Percentiles rank a stretch among this genome's conserved stretches.
Evolutionary conservation across 2,888 invertebrate species (phyloP).

Genomic region (Willowsia nigromaculata): DNA sequence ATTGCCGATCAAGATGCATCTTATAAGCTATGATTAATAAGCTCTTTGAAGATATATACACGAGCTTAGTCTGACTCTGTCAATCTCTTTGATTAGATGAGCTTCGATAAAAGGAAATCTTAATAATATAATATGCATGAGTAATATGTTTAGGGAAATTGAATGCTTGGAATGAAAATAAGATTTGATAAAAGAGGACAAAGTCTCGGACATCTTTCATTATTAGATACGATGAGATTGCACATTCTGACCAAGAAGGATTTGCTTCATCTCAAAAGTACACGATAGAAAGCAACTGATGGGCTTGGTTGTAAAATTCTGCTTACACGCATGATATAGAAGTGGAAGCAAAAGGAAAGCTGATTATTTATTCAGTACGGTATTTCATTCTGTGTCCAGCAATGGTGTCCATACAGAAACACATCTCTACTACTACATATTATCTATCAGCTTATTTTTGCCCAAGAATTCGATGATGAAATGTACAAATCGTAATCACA

Average conservation of each 20-base stretch:
- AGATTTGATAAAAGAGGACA: conserved; percentile 35
- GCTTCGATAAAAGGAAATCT: conserved; percentile 39
- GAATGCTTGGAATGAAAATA: conserved; percentile 37
- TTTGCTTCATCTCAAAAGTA: conserved; percentile 72
- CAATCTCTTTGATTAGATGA: conserved; percentile 35
- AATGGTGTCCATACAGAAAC: too few relatives aligned
- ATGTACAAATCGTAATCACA: too few relatives aligned
- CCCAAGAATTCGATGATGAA: not conserved
- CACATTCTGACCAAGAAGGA: conserved; percentile 72
- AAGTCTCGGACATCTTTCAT: conserved; percentile 64
- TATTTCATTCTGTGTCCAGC: not conserved
- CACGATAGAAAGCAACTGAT: not conserved
- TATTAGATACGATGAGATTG: conserved; percentile 76
- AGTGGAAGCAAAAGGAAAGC: conserved; percentile 36
- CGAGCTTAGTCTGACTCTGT: not conserved
- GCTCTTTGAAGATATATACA: not conserved
- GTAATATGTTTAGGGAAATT: conserved; percentile 19
- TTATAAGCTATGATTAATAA: not conserved
- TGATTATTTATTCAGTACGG: conserved; percentile 20
- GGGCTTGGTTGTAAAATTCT: not conserved
- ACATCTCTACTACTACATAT: too few relatives aligned
- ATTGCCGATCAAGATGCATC: not conserved
- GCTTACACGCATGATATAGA: not conserved
- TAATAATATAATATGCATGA: conserved; percentile 35
- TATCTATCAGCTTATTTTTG: not conserved